Evolutionary conservation across 2,888 invertebrate species (phyloP).

Genomic region (Morpho achilles): DNA sequence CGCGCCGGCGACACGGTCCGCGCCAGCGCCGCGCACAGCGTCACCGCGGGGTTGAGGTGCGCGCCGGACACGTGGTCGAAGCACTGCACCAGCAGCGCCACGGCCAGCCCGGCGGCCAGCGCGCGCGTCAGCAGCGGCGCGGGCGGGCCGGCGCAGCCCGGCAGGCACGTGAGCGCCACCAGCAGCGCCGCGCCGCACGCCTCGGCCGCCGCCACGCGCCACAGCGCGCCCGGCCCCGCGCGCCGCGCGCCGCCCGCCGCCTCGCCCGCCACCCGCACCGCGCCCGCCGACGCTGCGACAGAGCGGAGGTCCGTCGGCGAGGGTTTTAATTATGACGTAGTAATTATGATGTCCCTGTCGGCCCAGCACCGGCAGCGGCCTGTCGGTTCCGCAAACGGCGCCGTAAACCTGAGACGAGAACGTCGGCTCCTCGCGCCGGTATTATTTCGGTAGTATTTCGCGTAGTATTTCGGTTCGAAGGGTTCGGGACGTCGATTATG

Average conservation of each 20-base stretch:
- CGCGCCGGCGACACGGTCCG: constrained; percentile 77
- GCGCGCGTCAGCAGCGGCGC: constrained; percentile 61
- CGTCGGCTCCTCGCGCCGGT: too few species aligned
- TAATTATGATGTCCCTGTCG: too few species aligned
- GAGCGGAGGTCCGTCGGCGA: background rate
- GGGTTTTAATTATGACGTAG: background rate
- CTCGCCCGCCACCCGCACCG: constrained; percentile 18
- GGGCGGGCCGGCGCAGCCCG: constrained; percentile 44
- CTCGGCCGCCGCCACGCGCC: constrained; percentile 76
- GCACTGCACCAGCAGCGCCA: constrained; percentile 83
- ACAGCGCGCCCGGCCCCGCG: constrained; percentile 25
- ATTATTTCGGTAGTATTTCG: too few species aligned
- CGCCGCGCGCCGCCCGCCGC: background rate
- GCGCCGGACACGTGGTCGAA: constrained; percentile 88
- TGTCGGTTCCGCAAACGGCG: too few species aligned
- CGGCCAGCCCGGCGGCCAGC: constrained; percentile 82
- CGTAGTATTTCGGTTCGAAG: too few species aligned
- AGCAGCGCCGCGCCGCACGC: constrained; percentile 83
- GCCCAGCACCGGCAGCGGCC: too few species aligned
- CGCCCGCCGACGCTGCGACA: constrained; percentile 46
- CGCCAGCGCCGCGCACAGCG: constrained; percentile 79
- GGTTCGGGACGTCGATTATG: too few species aligned
- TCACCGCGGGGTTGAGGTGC: constrained; percentile 87
- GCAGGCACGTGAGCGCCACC: constrained; percentile 86
- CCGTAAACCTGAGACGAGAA: too few species aligned